These are phyloP conservation scores for Chrysaora quinquecirrha DNA, from an alignment of 30 jellyfish, hydroid and myxozoan species.

Conservation along the genomic window DNA sequence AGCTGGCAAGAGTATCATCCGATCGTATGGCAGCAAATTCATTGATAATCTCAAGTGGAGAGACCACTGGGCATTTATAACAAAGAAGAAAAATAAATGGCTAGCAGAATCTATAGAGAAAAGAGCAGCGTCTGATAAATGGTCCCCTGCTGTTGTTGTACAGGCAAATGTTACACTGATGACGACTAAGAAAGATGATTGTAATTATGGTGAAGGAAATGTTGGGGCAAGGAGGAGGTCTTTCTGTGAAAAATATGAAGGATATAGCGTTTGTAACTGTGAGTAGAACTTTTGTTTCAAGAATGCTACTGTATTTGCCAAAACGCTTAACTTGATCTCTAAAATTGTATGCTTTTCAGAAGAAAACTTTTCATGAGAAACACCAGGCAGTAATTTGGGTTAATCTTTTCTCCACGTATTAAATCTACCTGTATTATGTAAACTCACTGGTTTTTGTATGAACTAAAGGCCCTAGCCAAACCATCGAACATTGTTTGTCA, in stretches of 20 bases:
- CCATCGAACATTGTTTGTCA: no score
- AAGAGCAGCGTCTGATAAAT: slow-evolving; percentile 66
- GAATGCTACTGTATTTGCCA: no score
- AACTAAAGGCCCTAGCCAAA: no score
- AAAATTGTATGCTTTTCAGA: no score
- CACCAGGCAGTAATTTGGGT: no score
- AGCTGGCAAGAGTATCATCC: slow-evolving; percentile 78
- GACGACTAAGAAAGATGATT: slow-evolving; percentile 33
- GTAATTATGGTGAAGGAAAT: slow-evolving; percentile 83
- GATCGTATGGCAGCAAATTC: slow-evolving; percentile 89
- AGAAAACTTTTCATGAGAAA: no score
- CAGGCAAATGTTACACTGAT: slow-evolving; percentile 75
- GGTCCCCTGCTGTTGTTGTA: slow-evolving; percentile 91
- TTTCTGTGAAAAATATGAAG: slow-evolving; percentile 94
- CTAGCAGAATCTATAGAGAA: slow-evolving; percentile 91
- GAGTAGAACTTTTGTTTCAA: no score
- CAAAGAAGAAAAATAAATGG: slow-evolving; percentile 82
- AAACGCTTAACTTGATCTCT: no score
- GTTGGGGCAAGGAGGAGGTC: slow-evolving; percentile 70
- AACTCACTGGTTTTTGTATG: no score
- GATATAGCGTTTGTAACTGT: slow-evolving; percentile 97
- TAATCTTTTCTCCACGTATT: no score
- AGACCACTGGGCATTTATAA: slow-evolving; percentile 90
- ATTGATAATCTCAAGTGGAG: slow-evolving; percentile 87
- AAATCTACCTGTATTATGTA: no score